Percentiles rank a stretch among this genome's conserved stretches.
These are phyloP conservation scores for Tympanoctomys barrerae DNA, from an alignment of 2,797 vertebrate genomes.

Conservation along the genomic window DNA sequence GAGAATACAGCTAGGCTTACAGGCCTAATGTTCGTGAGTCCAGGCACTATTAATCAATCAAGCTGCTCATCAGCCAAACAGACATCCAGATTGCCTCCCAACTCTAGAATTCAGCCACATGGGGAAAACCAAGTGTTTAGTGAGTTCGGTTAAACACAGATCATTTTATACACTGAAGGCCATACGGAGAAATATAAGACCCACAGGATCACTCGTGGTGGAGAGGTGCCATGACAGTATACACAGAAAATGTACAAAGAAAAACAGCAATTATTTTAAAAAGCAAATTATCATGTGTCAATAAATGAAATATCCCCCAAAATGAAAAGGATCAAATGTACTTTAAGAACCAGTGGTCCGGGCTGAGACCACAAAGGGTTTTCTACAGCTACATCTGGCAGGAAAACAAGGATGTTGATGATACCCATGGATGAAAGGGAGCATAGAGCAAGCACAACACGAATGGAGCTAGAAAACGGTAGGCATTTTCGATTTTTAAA, in stretches of 20 bases:
- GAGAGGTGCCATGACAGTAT: background rate
- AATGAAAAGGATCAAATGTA: background rate
- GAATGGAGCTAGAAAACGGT: background rate
- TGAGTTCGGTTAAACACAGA: background rate
- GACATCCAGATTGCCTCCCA: background rate
- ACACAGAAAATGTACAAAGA: background rate
- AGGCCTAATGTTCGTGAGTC: background rate
- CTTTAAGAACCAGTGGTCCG: background rate
- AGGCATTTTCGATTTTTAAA: background rate
- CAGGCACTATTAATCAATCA: background rate
- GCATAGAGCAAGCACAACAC: background rate
- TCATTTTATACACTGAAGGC: background rate
- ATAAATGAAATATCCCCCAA: background rate
- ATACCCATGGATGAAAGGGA: background rate
- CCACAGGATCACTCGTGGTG: background rate
- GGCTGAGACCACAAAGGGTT: background rate
- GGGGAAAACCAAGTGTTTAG: background rate
- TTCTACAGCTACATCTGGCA: background rate
- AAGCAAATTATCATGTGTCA: background rate
- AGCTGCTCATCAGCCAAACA: background rate
- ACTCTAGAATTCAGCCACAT: background rate
- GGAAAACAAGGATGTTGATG: background rate
- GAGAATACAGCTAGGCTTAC: background rate
- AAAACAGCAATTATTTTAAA: background rate
- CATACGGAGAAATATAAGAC: background rate